Evolutionary conservation across 2,113 vertebrate genomes (phyloP).

Genomic region (Saguinus imperator): DNA sequence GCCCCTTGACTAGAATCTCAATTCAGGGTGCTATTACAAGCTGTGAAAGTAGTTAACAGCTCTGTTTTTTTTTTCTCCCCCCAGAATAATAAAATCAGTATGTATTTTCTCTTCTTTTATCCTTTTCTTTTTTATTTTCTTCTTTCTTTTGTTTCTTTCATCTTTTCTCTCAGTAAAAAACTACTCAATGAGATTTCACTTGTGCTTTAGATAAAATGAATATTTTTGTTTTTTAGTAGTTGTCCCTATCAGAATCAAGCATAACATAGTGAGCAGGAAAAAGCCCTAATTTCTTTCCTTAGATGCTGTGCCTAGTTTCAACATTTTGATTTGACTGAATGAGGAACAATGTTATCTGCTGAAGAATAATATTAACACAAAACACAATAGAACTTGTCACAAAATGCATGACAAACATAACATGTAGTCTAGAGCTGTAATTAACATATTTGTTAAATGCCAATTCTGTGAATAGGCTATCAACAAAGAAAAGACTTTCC

Average conservation of each 20-base stretch:
- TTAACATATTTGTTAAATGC: conserved; percentile 79
- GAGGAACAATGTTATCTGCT: conserved; percentile 68
- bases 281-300: conserved; percentile 8
- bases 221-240: neutral
- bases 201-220: conserved; percentile 29
- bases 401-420: conserved; percentile 69
- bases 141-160: neutral
- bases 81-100: neutral
- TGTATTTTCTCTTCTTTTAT: neutral
- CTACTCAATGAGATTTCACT: neutral
- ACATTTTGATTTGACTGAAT: conserved; percentile 70
- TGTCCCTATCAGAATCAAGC: neutral
- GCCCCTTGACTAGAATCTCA: conserved; percentile 56
- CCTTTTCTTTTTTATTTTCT: neutral
- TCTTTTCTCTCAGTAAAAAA: neutral
- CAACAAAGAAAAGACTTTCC: conserved; percentile 68
- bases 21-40: conserved; percentile 19
- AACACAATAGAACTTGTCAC: conserved; percentile 78
- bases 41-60: neutral
- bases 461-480: conserved; percentile 66
- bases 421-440: conserved; percentile 73
- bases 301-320: conserved; percentile 55
- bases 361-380: conserved; percentile 77
- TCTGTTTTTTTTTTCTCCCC: neutral
- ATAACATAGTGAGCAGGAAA: neutral